phyloP scores from a whole-genome alignment of 2,888 invertebrate genomes.

The Caenorhabditis virilis region DNA sequence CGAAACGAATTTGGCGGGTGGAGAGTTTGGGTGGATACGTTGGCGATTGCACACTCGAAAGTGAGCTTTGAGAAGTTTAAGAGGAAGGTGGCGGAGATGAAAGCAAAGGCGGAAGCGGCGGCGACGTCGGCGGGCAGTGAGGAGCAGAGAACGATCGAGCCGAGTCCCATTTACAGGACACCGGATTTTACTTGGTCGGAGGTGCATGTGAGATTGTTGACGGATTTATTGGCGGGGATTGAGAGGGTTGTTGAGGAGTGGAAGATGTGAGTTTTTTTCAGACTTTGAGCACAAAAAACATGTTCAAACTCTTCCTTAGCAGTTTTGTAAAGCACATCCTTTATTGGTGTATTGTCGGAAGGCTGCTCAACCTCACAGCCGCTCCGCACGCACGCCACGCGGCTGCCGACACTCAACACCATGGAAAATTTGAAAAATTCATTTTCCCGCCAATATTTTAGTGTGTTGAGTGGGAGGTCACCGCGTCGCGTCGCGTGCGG shows the following conservation, averaged over 20 bases:
- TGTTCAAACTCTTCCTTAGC: too few species aligned
- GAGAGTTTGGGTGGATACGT: slow-evolving; percentile 99
- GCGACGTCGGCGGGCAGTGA: slow-evolving; percentile 14
- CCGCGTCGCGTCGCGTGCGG: too few species aligned
- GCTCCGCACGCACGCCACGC: too few species aligned
- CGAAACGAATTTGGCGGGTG: slow-evolving; percentile 99
- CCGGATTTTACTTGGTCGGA: slow-evolving; percentile 99
- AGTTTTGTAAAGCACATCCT: too few species aligned
- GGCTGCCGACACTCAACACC: too few species aligned
- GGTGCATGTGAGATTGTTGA: slow-evolving; percentile 89
- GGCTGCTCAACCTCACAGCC: too few species aligned
- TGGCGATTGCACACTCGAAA: slow-evolving; percentile 98
- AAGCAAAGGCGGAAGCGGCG: slow-evolving; percentile 19
- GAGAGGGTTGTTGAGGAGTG: slow-evolving; percentile 95
- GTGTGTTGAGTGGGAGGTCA: too few species aligned
- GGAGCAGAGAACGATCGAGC: slow-evolving; percentile 71
- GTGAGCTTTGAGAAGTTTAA: slow-evolving; percentile 97
- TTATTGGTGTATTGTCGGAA: too few species aligned
- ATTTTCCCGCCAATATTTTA: too few species aligned
- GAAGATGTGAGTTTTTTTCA: slow-evolving; percentile 70
- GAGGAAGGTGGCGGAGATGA: slow-evolving; percentile 16
- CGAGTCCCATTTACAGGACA: slow-evolving; percentile 94
- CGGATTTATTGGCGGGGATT: slow-evolving; percentile 92
- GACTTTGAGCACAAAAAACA: background rate
- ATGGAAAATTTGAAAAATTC: too few species aligned